These are phyloP conservation scores for Metopolophium dirhodum DNA, from an alignment of 1,140 invertebrate genomes.

Conservation along the genomic window DNA sequence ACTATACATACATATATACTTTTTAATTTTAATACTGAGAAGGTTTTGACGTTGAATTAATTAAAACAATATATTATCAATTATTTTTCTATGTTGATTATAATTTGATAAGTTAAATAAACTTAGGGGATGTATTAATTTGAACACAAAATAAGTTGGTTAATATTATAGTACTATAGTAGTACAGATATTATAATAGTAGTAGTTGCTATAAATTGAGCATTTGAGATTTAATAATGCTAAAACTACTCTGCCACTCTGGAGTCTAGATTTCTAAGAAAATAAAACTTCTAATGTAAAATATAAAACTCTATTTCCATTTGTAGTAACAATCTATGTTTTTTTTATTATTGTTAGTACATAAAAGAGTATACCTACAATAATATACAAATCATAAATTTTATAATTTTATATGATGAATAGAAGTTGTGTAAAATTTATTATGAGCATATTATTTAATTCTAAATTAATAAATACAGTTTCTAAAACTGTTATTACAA, in stretches of 20 bases:
- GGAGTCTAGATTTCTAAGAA: not conserved
- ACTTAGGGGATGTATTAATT: not conserved
- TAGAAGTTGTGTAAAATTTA: no score
- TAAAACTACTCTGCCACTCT: not conserved
- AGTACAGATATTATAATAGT: not conserved
- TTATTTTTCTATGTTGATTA: not conserved
- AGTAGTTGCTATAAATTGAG: not conserved
- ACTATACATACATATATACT: not conserved
- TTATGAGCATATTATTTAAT: not conserved
- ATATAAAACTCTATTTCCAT: not conserved
- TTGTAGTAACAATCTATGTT: not conserved
- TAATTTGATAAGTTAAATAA: not conserved
- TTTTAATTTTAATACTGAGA: not conserved
- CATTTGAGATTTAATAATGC: not conserved
- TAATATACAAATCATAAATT: not conserved
- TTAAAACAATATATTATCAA: not conserved
- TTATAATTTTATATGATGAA: not conserved
- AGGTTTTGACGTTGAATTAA: slow-evolving; percentile 6
- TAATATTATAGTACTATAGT: not conserved
- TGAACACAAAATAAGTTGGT: not conserved
- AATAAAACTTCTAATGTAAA: not conserved
- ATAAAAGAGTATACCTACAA: not conserved
- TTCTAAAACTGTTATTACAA: not conserved
- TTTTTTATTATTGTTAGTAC: not conserved
- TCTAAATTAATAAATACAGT: not conserved